phyloP scores from a whole-genome alignment of 2,113 vertebrate genomes.

The Cricetomys ansorgei region DNA sequence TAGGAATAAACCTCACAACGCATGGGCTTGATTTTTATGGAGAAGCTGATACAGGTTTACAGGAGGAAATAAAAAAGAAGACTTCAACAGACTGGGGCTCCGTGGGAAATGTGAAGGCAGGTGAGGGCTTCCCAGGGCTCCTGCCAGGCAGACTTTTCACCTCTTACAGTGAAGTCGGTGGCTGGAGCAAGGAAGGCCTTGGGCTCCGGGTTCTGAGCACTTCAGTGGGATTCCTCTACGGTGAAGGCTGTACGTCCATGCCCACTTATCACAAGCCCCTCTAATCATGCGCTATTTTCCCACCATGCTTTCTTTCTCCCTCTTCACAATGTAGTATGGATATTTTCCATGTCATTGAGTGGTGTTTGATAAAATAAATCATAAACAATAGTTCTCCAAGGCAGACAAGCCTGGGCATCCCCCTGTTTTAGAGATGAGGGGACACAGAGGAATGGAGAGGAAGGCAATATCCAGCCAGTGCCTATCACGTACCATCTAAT shows the following conservation, averaged over 20 bases:
- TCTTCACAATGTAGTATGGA: neutral
- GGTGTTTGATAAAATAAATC: constrained; percentile 25
- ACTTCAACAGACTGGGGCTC: neutral
- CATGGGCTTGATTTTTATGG: constrained; percentile 32
- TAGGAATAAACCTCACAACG: constrained; percentile 12
- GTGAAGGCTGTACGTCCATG: neutral
- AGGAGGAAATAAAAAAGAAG: constrained; percentile 18
- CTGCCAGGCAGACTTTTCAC: rapidly evolving
- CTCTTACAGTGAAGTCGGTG: neutral
- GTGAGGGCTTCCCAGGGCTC: neutral
- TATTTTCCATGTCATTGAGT: neutral
- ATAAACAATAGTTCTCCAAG: neutral
- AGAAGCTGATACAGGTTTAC: constrained; percentile 39
- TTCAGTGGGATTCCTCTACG: neutral
- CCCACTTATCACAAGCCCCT: neutral
- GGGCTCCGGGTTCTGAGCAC: neutral
- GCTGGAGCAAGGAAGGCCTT: neutral
- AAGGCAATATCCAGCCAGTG: rapidly evolving
- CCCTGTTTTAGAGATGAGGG: neutral
- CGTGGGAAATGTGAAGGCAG: neutral
- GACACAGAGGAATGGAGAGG: neutral
- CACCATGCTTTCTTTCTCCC: neutral
- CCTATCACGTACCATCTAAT: rapidly evolving
- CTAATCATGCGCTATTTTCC: neutral
- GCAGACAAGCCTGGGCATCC: neutral